phyloP scores from a whole-genome alignment of 2,888 invertebrate genomes.

The Amiota communis region DNA sequence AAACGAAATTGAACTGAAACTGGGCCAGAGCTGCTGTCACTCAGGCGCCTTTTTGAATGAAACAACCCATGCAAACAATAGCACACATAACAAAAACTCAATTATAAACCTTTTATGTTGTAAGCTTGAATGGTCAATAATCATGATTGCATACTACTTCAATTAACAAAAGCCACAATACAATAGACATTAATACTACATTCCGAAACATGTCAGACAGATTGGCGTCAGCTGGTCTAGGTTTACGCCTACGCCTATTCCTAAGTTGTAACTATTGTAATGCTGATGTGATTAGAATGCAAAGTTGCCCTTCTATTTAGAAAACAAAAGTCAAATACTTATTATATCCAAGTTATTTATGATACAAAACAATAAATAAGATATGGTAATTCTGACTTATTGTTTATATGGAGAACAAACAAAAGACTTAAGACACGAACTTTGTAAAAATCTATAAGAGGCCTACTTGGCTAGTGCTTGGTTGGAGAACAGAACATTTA shows the following conservation, averaged over 20 bases:
- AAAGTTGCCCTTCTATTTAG: slow-evolving; percentile 23
- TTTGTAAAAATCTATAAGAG: background rate
- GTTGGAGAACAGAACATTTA: too few relatives aligned
- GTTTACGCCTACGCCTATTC: background rate
- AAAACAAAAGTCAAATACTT: background rate
- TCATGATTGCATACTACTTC: background rate
- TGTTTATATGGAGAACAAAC: slow-evolving; percentile 20
- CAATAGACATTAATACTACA: background rate
- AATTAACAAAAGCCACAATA: background rate
- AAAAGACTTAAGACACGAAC: slow-evolving; percentile 43
- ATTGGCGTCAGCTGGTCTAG: background rate
- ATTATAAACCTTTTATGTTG: slow-evolving; percentile 8
- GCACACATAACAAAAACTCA: background rate
- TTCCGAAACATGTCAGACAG: too few relatives aligned
- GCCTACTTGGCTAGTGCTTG: too few relatives aligned
- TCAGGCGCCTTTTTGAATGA: slow-evolving; percentile 10
- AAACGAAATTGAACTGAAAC: background rate
- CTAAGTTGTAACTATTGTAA: background rate
- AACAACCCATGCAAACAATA: background rate
- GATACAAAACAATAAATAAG: too few relatives aligned
- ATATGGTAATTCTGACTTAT: too few relatives aligned
- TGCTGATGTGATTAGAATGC: slow-evolving; percentile 6
- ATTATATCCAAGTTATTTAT: too few relatives aligned
- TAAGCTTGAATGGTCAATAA: background rate
- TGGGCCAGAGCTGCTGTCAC: background rate